Conservation (phyloP, 2,888 invertebrate genomes). For the Orchesellides sinensis region DNA sequence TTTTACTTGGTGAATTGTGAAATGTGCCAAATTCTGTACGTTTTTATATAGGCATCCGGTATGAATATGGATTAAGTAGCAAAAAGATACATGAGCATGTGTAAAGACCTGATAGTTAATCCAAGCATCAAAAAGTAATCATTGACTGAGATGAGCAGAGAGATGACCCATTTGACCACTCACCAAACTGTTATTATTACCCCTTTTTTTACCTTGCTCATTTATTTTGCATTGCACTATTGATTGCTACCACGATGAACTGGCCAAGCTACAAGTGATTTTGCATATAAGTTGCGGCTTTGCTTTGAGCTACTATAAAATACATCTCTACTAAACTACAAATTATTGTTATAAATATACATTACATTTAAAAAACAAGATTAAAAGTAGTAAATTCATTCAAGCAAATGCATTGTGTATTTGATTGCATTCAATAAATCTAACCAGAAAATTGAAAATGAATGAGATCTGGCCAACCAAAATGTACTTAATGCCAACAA, state of each 20-base stretch:
- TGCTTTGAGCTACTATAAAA: background rate
- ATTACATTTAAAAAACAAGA: background rate
- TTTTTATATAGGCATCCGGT: background rate
- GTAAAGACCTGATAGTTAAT: background rate
- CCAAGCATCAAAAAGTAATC: background rate
- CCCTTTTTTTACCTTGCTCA: conserved; percentile 29
- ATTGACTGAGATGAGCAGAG: background rate
- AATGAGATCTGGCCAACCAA: too few relatives aligned
- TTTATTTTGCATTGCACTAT: conserved; percentile 14
- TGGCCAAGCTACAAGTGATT: too few relatives aligned
- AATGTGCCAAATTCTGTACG: too few relatives aligned
- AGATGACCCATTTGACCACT: conserved; percentile 58
- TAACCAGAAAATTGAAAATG: too few relatives aligned
- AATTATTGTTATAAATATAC: background rate
- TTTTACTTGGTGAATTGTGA: too few relatives aligned
- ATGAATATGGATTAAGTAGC: background rate
- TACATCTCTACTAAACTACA: background rate
- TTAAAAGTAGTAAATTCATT: background rate
- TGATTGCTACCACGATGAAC: too few relatives aligned
- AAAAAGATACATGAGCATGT: background rate
- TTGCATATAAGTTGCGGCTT: too few relatives aligned
- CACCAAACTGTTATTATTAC: conserved; percentile 54
- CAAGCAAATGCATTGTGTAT: background rate
- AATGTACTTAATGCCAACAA: too few relatives aligned
- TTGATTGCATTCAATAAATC: too few relatives aligned